These are phyloP conservation scores for Fregata magnificens DNA, from an alignment of 2,113 vertebrate genomes.

Conservation along the genomic window DNA sequence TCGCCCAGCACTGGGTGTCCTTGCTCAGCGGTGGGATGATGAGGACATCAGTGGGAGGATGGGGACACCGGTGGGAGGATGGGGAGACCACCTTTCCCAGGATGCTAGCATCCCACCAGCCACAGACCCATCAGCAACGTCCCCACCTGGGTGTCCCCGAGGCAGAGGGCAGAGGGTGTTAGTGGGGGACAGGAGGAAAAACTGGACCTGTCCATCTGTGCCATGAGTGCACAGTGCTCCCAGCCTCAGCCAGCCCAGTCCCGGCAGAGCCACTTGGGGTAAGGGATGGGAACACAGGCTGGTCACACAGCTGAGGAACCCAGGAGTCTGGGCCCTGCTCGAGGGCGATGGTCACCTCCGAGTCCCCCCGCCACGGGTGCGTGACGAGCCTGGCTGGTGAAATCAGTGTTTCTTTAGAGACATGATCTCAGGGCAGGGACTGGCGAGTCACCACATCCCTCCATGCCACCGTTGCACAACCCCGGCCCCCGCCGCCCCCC, in stretches of 20 bases:
- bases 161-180: background rate
- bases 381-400: fast-evolving
- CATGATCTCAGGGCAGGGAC: background rate
- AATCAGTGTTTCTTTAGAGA: background rate
- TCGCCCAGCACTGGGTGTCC: background rate
- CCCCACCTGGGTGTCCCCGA: background rate
- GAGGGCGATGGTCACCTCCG: background rate
- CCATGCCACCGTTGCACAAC: background rate
- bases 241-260: background rate
- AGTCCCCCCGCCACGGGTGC: fast-evolving
- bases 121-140: background rate
- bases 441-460: background rate
- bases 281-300: background rate
- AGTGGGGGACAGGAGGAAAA: background rate
- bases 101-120: background rate
- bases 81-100: background rate
- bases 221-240: fast-evolving
- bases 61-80: background rate
- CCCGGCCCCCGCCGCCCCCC: background rate
- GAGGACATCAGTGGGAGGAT: background rate
- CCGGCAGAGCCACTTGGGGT: fast-evolving
- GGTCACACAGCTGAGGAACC: background rate
- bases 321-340: fast-evolving
- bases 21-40: background rate
- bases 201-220: background rate